Base-by-base conservation (phyloP, 2,888 invertebrate genomes). In the Parnassius glacialis region DNA sequence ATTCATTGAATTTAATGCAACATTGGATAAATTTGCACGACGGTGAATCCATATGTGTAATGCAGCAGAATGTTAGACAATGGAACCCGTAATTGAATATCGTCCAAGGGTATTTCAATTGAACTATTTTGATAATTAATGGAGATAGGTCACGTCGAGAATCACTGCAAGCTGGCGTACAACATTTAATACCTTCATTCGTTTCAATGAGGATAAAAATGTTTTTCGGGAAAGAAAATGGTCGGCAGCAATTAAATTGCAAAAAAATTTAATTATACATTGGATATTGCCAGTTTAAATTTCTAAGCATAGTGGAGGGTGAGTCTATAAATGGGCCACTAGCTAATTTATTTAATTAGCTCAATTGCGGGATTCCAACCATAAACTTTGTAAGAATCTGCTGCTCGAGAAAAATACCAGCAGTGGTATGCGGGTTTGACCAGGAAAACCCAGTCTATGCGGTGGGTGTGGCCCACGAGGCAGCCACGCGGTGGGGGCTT, bases 81-180 rank as follows among this genome's bases (percentile, higher is more conserved):
- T 58, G 25, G 50, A 34, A 50, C 12, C 44, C 54, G 9, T 58
- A 58, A 62, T 58, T 62, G 50, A 62, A 62, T 54, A 54, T 54
- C 44, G 54, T 41, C 11, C 61, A 56, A 44, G 34, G 50, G 58
- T 47, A 58, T 62, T 62, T 58, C 62, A 62, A 58, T 62, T 53
- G 62, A 62, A 62, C 62, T 62, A 54, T 62, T 62, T 62, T 62
- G 62, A 62, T 58, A 58, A 62, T 62, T 58, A 58, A 54, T 58
- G 58, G 44, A 58, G 62, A 62, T 58, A 62, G 58, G 58, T 62
- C 58, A 58, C 20, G 44, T 45, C 20, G 50, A 50, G 43, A 54
- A 62, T 16, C 25, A 57, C 57, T 51, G 42, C 34, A 41, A 53
- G 57, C 43, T 42, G 59, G 13, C 52, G 45, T 62, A 13, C 50